Percentiles rank a stretch among this genome's conserved stretches.
These are phyloP conservation scores for Emydura subglobosa DNA, from an alignment of 2,113 vertebrate genomes.

Conservation along the genomic window DNA sequence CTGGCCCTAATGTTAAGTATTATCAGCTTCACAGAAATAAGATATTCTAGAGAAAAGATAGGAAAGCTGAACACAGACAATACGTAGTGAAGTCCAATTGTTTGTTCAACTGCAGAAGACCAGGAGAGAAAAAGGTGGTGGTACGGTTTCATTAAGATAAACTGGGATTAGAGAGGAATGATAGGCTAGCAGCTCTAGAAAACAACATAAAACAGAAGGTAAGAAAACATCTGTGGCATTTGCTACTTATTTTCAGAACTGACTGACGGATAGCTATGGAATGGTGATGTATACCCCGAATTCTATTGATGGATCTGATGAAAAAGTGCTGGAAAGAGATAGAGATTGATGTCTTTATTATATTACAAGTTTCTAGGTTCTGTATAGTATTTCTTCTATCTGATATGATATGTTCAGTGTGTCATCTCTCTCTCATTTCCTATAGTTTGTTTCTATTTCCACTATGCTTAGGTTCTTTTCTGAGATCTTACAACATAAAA, in stretches of 20 bases:
- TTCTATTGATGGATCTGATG: background rate
- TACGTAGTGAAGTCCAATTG: background rate
- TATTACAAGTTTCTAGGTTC: background rate
- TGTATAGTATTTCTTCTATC: background rate
- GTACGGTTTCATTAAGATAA: background rate
- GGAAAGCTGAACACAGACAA: background rate
- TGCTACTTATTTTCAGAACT: background rate
- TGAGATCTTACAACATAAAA: background rate
- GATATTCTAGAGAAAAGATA: background rate
- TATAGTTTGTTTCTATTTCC: background rate
- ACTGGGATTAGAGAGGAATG: background rate
- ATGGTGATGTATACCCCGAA: background rate
- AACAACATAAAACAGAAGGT: background rate
- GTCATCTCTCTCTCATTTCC: background rate
- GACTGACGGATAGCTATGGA: background rate
- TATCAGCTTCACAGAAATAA: too few species aligned
- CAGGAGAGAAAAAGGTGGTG: background rate
- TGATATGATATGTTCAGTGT: background rate
- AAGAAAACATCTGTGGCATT: background rate
- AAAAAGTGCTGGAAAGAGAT: background rate
- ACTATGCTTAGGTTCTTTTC: background rate
- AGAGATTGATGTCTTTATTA: background rate
- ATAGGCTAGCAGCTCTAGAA: background rate
- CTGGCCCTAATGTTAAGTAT: background rate
- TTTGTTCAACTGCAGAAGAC: background rate